These are phyloP conservation scores for Ditylenchus dipsaci DNA, from an alignment of 1,140 invertebrate genomes.

Conservation along the genomic window DNA sequence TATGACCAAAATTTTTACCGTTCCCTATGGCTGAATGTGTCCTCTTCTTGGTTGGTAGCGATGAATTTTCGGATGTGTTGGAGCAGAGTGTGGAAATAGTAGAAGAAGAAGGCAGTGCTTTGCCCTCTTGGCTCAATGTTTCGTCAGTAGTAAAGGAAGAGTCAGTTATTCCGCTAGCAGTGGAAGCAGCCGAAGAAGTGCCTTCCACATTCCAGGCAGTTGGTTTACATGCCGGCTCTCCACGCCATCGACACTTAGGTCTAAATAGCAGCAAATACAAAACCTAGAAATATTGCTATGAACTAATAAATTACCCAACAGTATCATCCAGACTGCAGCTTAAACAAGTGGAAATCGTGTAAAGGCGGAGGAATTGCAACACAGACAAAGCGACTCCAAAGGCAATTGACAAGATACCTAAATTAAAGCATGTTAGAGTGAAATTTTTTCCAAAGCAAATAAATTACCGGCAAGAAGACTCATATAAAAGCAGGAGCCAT, in stretches of 20 bases:
- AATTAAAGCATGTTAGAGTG: constrained; percentile 13
- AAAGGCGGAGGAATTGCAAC: constrained; percentile 51
- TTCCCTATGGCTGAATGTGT: too few relatives aligned
- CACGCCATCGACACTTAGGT: not conserved
- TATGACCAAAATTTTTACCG: too few relatives aligned
- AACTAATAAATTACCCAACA: not conserved
- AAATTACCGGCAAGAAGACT: constrained; percentile 44
- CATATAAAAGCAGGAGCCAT: constrained; percentile 51
- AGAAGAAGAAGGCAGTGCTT: not conserved
- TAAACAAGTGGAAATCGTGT: constrained; percentile 48
- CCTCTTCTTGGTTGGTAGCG: not conserved
- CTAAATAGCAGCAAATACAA: too few relatives aligned
- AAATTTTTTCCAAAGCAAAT: not conserved
- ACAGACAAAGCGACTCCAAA: constrained; percentile 34
- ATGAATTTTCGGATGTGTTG: not conserved
- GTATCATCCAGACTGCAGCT: not conserved
- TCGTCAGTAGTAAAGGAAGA: not conserved
- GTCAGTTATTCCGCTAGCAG: too few relatives aligned
- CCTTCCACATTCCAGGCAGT: not conserved
- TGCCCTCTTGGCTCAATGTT: not conserved
- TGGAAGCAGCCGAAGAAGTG: not conserved
- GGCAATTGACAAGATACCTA: constrained; percentile 46
- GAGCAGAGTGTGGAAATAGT: not conserved
- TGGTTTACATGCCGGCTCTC: not conserved
- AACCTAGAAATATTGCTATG: too few relatives aligned